phyloP scores from a whole-genome alignment of 2,888 invertebrate genomes.

The Muschampia staudingeri region DNA sequence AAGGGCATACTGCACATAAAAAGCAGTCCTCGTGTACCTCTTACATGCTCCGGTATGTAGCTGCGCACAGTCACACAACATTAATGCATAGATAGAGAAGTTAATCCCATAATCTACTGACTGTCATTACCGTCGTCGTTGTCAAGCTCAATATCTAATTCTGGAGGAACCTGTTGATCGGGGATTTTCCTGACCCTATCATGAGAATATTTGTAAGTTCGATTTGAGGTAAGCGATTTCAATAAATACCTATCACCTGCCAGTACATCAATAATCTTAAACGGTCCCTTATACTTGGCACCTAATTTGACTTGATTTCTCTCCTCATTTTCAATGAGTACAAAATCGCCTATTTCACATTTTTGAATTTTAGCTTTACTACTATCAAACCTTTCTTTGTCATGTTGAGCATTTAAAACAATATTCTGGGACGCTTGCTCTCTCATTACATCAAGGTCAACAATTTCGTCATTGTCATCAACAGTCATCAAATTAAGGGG shows the following conservation, averaged over 20 bases:
- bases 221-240: background rate
- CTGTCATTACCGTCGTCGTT: too few relatives aligned
- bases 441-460: background rate
- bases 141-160: background rate
- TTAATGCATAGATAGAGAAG: too few relatives aligned
- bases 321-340: background rate
- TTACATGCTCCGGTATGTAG: too few relatives aligned
- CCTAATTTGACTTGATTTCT: slow-evolving; percentile 24
- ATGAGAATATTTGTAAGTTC: background rate
- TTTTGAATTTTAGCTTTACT: background rate
- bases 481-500: background rate
- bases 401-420: background rate
- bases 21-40: too few relatives aligned
- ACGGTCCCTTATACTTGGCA: slow-evolving; percentile 20
- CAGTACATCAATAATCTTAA: background rate
- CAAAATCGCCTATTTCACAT: slow-evolving; percentile 15
- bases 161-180: background rate
- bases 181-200: background rate
- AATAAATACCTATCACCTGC: background rate
- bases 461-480: background rate
- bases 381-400: background rate
- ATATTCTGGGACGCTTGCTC: background rate
- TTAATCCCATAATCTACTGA: too few relatives aligned
- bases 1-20: too few relatives aligned
- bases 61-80: too few relatives aligned